These are phyloP conservation scores for Salmo trutta DNA, from an alignment of 2,797 vertebrate genomes.

Conservation along the genomic window DNA sequence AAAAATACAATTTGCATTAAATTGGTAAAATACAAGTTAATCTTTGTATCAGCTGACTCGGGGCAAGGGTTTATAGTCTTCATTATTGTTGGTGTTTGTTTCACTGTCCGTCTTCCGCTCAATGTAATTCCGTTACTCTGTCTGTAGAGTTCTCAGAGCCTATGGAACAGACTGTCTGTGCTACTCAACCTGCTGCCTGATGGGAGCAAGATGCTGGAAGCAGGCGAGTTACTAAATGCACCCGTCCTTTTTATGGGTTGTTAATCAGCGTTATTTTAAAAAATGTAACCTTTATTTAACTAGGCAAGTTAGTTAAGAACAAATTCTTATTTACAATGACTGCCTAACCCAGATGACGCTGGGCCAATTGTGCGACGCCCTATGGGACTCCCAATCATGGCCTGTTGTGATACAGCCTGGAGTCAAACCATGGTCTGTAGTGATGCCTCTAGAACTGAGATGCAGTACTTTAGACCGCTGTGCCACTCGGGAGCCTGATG, in stretches of 20 bases:
- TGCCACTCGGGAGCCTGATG: no score
- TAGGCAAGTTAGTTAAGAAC: no score
- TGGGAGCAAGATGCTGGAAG: constrained; percentile 87
- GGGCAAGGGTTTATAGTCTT: neutral
- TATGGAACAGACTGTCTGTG: constrained; percentile 97
- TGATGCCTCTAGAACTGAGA: no score
- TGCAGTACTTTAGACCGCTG: no score
- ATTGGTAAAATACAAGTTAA: neutral
- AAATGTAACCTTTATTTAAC: no score
- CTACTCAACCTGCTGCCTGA: constrained; percentile 94
- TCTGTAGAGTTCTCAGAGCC: constrained; percentile 92
- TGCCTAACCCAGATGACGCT: no score
- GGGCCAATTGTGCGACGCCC: no score
- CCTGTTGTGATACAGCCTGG: no score
- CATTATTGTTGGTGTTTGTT: neutral
- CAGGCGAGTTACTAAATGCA: constrained; percentile 75
- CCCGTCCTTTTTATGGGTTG: neutral
- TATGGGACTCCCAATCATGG: no score
- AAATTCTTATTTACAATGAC: no score
- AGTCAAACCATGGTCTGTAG: no score
- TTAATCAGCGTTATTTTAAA: neutral
- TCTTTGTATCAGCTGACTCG: neutral
- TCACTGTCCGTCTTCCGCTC: neutral
- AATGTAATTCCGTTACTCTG: neutral
- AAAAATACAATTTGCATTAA: neutral